These are phyloP conservation scores for Eupithecia tripunctaria DNA, from an alignment of 2,888 invertebrate genomes.

Conservation along the genomic window DNA sequence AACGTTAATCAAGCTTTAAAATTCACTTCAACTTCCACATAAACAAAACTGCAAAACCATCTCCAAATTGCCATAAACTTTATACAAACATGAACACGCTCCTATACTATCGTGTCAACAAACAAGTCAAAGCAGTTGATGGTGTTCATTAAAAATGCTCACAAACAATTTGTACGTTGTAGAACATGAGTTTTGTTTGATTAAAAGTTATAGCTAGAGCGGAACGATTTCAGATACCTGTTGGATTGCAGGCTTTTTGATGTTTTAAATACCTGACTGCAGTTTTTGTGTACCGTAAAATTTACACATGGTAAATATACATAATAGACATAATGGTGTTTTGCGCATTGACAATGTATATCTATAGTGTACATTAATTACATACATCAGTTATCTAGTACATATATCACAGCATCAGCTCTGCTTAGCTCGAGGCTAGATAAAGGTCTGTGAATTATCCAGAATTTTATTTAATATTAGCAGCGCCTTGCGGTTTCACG, in stretches of 20 bases:
- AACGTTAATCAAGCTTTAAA: neutral
- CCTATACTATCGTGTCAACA: conserved; percentile 57
- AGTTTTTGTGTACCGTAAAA: neutral
- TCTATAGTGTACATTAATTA: too few species aligned
- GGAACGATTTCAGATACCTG: conserved; percentile 53
- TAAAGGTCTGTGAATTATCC: too few species aligned
- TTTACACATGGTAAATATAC: neutral
- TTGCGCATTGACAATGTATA: too few species aligned
- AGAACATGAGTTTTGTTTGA: conserved; percentile 70
- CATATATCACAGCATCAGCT: too few species aligned
- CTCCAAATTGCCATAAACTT: conserved; percentile 26
- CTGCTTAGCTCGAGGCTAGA: too few species aligned
- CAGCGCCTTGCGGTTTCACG: too few species aligned
- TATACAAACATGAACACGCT: conserved; percentile 34
- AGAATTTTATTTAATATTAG: too few species aligned
- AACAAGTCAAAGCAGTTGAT: conserved; percentile 64
- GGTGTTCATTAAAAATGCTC: conserved; percentile 65
- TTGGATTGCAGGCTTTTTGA: conserved; percentile 10
- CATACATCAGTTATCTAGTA: too few species aligned
- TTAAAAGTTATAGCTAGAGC: conserved; percentile 75
- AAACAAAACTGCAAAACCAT: conserved; percentile 25
- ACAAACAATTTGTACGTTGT: conserved; percentile 68
- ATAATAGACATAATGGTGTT: too few species aligned
- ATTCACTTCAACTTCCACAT: neutral
- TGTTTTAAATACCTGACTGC: neutral